A percentile compares a stretch with the other conserved stretches of the same genome.
Evolutionary conservation across 2,888 invertebrate genomes (phyloP).

Genomic region (Polydrusus cervinus): DNA sequence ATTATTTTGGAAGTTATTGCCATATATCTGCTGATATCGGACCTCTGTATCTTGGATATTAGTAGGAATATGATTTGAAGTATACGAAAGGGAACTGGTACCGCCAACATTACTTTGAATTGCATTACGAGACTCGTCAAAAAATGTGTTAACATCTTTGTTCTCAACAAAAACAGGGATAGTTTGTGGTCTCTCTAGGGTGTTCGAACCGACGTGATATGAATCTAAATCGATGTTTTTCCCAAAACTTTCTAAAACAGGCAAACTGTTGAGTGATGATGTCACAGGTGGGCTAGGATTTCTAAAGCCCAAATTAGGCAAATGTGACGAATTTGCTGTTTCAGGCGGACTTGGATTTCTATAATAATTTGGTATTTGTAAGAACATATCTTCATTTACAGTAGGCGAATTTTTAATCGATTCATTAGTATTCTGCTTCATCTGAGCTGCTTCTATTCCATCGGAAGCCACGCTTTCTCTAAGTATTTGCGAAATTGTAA

Average conservation of each 20-base stretch:
- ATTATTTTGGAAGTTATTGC: constrained; percentile 7
- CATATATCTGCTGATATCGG: constrained; percentile 2
- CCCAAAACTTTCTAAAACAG: background rate
- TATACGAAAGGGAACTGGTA: background rate
- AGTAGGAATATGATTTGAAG: background rate
- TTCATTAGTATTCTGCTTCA: background rate
- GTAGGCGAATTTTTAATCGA: background rate
- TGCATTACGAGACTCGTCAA: background rate
- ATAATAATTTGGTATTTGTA: background rate
- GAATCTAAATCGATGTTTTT: constrained; percentile 6
- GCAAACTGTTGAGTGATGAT: background rate
- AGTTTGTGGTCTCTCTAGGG: constrained; percentile 6
- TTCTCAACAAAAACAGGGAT: constrained; percentile 23
- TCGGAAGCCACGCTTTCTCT: background rate
- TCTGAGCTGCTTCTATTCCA: background rate
- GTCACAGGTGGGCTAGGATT: constrained; percentile 23
- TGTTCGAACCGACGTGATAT: background rate
- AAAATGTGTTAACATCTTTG: constrained; percentile 3
- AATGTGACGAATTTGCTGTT: background rate
- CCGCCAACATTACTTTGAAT: background rate
- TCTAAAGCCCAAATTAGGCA: background rate
- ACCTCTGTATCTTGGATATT: background rate
- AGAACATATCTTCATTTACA: background rate
- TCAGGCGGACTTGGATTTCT: constrained; percentile 5
- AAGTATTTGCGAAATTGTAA: background rate